Evolutionary conservation across 2,113 vertebrate genomes (phyloP).

Genomic region (Carlito syrichta): DNA sequence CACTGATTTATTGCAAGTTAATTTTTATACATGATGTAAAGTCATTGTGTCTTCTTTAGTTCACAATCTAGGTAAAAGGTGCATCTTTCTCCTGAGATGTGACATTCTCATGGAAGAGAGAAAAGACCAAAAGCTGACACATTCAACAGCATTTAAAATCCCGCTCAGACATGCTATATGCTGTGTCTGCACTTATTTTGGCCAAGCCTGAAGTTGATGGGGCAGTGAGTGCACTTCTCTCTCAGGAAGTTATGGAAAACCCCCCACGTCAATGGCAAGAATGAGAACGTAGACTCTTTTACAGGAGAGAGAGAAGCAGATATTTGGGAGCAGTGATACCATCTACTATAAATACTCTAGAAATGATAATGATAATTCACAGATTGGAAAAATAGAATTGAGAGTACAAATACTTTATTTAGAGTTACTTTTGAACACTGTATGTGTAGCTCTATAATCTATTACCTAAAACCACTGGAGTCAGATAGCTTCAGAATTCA

Average conservation of each 20-base stretch:
- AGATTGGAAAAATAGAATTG: not conserved
- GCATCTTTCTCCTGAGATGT: not conserved
- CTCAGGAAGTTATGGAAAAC: not conserved
- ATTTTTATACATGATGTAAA: not conserved
- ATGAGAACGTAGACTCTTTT: not conserved
- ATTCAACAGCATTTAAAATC: not conserved
- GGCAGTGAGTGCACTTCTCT: not conserved
- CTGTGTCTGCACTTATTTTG: not conserved
- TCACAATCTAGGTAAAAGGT: not conserved
- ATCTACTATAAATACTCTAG: not conserved
- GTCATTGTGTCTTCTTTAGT: not conserved
- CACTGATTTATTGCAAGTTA: not conserved
- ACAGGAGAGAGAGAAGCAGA: not conserved
- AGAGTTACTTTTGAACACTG: not conserved
- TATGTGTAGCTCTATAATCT: not conserved
- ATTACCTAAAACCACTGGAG: not conserved
- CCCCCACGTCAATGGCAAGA: fast-evolving
- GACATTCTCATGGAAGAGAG: not conserved
- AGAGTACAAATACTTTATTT: not conserved
- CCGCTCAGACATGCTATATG: not conserved
- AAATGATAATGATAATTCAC: not conserved
- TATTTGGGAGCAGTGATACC: not conserved
- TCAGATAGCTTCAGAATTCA: not conserved
- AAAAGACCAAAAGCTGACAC: not conserved
- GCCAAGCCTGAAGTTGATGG: not conserved